phyloP scores from a whole-genome alignment of 1,140 invertebrate species.

The Neelides sp. region DNA sequence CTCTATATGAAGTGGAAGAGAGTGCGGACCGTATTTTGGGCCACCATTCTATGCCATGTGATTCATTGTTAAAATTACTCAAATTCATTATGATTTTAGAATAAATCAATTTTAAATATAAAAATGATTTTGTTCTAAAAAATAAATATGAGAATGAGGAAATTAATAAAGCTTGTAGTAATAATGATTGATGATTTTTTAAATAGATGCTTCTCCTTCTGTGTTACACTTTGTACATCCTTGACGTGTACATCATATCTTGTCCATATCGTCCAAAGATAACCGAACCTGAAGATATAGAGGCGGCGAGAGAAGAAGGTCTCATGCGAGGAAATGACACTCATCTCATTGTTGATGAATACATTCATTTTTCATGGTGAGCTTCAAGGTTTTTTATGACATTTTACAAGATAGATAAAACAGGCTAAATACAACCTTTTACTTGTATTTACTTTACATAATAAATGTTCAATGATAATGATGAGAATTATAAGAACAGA shows the following conservation, averaged over 20 bases:
- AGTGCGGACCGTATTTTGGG: slow-evolving; percentile 67
- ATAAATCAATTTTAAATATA: too few relatives aligned
- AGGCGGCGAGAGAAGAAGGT: slow-evolving; percentile 24
- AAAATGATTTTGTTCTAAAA: too few relatives aligned
- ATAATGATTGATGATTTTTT: slow-evolving; percentile 1
- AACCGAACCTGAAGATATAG: slow-evolving; percentile 26
- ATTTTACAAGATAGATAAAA: too few relatives aligned
- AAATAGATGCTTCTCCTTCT: slow-evolving; percentile 47
- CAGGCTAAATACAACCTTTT: too few relatives aligned
- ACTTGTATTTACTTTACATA: too few relatives aligned
- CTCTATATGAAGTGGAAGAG: slow-evolving; percentile 65
- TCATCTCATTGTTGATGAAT: slow-evolving; percentile 22
- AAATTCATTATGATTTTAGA: too few relatives aligned
- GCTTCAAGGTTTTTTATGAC: too few relatives aligned
- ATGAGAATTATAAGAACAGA: too few relatives aligned
- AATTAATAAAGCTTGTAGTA: neutral
- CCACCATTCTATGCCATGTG: slow-evolving; percentile 63
- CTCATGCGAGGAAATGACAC: slow-evolving; percentile 23
- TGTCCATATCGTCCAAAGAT: slow-evolving; percentile 31
- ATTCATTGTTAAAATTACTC: slow-evolving; percentile 5
- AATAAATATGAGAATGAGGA: too few relatives aligned
- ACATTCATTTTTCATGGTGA: slow-evolving; percentile 30
- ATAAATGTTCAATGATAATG: too few relatives aligned
- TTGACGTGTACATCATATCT: slow-evolving; percentile 39
- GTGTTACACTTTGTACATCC: slow-evolving; percentile 54